Evolutionary conservation across 2,797 vertebrate species (phyloP).

Genomic region (Chiloscyllium punctatum): DNA sequence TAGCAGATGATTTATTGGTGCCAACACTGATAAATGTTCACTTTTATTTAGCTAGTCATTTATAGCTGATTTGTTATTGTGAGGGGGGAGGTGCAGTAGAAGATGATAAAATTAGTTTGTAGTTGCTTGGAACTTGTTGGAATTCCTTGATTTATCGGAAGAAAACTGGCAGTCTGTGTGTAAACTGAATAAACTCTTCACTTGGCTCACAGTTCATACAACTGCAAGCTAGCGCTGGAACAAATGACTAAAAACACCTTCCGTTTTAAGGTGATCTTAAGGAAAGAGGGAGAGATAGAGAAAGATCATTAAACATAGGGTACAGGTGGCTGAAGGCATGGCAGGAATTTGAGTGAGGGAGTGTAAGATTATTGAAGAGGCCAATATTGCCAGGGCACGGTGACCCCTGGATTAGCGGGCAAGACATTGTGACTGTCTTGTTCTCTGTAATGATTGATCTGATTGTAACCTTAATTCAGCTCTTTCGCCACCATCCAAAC

Average conservation of each 20-base stretch:
- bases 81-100: neutral
- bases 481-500: too few species aligned
- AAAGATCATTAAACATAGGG: too few species aligned
- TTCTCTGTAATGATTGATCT: too few species aligned
- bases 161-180: neutral
- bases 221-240: neutral
- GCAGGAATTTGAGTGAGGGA: too few species aligned
- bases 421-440: too few species aligned
- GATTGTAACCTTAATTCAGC: too few species aligned
- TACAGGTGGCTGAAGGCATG: too few species aligned
- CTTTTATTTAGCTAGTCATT: neutral
- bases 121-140: neutral
- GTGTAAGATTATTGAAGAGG: too few species aligned
- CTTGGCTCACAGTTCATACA: neutral
- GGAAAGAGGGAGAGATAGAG: too few species aligned
- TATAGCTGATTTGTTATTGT: neutral
- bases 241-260: too few species aligned
- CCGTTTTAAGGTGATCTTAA: neutral
- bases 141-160: neutral
- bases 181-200: neutral
- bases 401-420: too few species aligned
- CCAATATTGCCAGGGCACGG: too few species aligned
- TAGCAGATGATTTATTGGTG: constrained; percentile 3
- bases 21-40: neutral
- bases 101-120: neutral